Evolutionary conservation across 1,140 invertebrate species (phyloP), one percentile per base, ranked within the genome.

Genomic region (Ostrea edulis): DNA sequence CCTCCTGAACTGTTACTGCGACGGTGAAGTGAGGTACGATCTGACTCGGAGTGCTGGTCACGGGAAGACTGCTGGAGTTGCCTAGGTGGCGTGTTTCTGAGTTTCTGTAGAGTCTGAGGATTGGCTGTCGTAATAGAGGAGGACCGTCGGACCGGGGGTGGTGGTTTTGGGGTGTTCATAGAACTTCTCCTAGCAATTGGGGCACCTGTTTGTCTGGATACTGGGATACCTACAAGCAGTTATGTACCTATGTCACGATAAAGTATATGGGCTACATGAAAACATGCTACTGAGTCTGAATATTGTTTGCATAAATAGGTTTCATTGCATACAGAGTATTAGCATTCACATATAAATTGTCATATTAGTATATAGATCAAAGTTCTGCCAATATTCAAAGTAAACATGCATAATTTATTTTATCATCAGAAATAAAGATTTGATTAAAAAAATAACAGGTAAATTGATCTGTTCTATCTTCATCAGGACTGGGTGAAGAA

Each of bases 81-180:
- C 82, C 90, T 89, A 11, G 91, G 89, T 77, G 93, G 90, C 54
- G 93, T 88, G 81, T 90, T 83, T n/a, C 90, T 77, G 20, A 90
- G 12, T 83, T 90, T 90, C 71, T 90, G 84, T 12, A 89, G 62
- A 22, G 88, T 82, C 71, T 89, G 54, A 29, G 91, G 84, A 25
- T 90, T 86, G 8, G 92, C 81, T 65, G 95, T 96, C 44, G 97
- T 97, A 86, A 98, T 97, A 58, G 97, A 98, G 0, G 98, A 97
- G 14, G 97, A 98, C 62, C 97, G 95, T 89, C 98, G 95, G 0
- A 98, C 97, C 3, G 98, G 98, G 54, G 98, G 98, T 53, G 97
- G 97, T 53, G 97, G 97, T 94, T 98, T 97, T 71, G 96, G 95
- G 88, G 95, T 95, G 91, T 96, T 97, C 89, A 96, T 96, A 65